Percentiles rank a stretch among this genome's conserved stretches.
These are phyloP conservation scores for Lathamus discolor DNA, from an alignment of 2,113 vertebrate species.

Conservation along the genomic window DNA sequence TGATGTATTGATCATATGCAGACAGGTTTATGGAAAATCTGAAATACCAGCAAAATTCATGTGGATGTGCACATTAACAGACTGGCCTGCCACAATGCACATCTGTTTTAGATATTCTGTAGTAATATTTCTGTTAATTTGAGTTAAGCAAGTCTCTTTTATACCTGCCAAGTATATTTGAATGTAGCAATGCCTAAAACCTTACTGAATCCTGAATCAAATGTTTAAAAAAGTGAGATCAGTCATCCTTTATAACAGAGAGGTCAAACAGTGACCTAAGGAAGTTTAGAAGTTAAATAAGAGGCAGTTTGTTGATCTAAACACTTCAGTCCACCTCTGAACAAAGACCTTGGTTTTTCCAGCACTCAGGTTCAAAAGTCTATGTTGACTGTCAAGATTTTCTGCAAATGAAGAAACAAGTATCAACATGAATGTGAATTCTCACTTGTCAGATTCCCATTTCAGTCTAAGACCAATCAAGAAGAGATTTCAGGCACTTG, in stretches of 20 bases:
- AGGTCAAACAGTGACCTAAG: background rate
- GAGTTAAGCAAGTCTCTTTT: background rate
- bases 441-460: background rate
- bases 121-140: background rate
- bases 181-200: too few species aligned
- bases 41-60: background rate
- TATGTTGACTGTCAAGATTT: background rate
- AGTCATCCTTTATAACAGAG: background rate
- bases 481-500: background rate
- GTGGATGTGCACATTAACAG: fast-evolving
- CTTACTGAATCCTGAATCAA: background rate
- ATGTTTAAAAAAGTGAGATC: background rate
- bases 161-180: background rate
- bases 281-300: background rate
- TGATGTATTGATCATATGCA: fast-evolving
- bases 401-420: background rate
- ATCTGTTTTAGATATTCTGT: too few species aligned
- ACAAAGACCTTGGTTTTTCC: background rate
- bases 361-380: background rate
- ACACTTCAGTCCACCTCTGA: background rate
- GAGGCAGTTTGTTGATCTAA: background rate
- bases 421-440: background rate
- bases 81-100: too few species aligned
- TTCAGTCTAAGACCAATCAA: background rate
- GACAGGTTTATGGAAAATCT: background rate